Percentiles rank a stretch among this genome's conserved stretches.
Evolutionary conservation across 2,113 vertebrate species (phyloP).

Genomic region (Potamarius usumacintae): DNA sequence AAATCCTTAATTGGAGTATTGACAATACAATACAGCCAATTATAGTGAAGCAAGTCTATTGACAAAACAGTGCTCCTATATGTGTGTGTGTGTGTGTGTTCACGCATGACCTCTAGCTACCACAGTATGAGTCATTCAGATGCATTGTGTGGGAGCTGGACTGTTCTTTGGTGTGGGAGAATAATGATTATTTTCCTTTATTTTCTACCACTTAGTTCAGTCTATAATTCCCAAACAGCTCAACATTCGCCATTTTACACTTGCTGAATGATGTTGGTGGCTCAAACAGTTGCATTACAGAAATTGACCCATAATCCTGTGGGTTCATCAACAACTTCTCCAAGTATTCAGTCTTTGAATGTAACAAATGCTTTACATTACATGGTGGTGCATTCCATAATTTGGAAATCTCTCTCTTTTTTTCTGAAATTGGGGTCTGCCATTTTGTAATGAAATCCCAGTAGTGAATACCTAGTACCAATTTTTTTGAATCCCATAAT

Average conservation of each 20-base stretch:
- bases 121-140: slow-evolving; percentile 50
- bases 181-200: slow-evolving; percentile 29
- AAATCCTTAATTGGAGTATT: background rate
- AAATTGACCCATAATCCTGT: background rate
- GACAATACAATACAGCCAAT: background rate
- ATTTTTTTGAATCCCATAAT: background rate
- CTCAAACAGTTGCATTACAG: background rate
- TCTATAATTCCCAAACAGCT: slow-evolving; percentile 14
- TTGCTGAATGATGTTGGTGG: background rate
- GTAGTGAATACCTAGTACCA: background rate
- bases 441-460: background rate
- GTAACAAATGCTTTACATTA: background rate
- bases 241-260: background rate
- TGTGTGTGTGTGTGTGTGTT: slow-evolving; percentile 25
- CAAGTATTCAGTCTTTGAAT: background rate
- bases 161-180: slow-evolving; percentile 9
- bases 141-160: slow-evolving; percentile 45
- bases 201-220: background rate
- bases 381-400: background rate
- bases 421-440: background rate
- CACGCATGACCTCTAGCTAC: slow-evolving; percentile 31
- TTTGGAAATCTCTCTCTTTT: background rate
- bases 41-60: background rate
- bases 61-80: background rate
- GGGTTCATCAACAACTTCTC: background rate